Evolutionary conservation across 2,113 vertebrate genomes (phyloP), one percentile per base, ranked within the genome.

Genomic region (Periophthalmus modestus): DNA sequence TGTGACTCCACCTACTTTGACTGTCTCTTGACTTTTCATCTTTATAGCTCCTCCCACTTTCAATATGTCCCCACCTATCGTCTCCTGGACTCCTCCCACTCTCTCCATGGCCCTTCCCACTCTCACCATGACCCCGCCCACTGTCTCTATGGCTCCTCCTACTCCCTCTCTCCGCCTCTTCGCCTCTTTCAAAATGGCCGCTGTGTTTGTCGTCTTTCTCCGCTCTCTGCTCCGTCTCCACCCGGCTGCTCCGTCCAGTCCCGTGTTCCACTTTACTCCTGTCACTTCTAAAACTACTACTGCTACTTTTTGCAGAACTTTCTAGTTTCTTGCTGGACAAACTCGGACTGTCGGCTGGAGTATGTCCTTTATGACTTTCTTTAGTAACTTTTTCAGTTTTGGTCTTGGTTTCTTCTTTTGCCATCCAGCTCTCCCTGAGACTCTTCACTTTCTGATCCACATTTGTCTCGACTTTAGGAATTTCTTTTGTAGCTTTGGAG

Each of bases 121-220:
- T 5, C 6, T 18, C 48, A 5, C 5, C 48, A 18, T 52, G 48
- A 52, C 48, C 2, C 48, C 48, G 4, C 16, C 48, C 48, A 19
- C 63, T 84, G 21, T 77, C 82, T 61, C 58, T 61, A 9, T 34
- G 0, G 74, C 55, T 46, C 65, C 74, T 68, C 79, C 81, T 43
- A 4, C 72, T 46, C 15, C 7, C 23, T 46, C 66, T 33, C 1
- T 18, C 28, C 1, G 24, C 24, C 7, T 34, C 59, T 7, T 62
- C 59, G 7, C 15, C 59, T 61, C 24, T 28, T 28, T 61, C 58
- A 15, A 61, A 28, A 33, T 16, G 5, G 15, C 58, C 65, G 4
- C 65, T 52, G 2, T 39, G 54, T 21, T 77, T 7, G 4, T 67
- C 62, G n/a, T n/a, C n/a, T n/a, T n/a, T n/a, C n/a, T n/a, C n/a